Evolutionary conservation across 2,113 vertebrate species (phyloP).

Genomic region (Motacilla tschutschensis): DNA sequence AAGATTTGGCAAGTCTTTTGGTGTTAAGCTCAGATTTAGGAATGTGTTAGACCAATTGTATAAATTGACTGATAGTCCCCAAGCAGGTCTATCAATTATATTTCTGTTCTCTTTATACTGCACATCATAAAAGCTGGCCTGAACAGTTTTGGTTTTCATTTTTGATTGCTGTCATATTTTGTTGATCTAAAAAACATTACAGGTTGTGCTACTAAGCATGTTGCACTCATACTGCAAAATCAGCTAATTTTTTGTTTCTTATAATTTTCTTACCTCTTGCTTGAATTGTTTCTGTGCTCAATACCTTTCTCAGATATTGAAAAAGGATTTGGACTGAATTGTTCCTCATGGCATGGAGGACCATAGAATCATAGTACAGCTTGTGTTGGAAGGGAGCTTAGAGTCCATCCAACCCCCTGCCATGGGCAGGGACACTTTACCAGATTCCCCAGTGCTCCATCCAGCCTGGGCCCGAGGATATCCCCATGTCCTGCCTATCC

Average conservation of each 20-base stretch:
- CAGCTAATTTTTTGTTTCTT: not conserved
- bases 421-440: no score
- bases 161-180: not conserved
- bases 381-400: not conserved
- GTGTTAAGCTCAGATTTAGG: conserved; percentile 36
- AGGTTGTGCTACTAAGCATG: not conserved
- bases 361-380: not conserved
- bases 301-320: not conserved
- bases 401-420: not conserved
- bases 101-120: not conserved
- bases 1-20: conserved; percentile 23
- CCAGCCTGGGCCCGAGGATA: not conserved
- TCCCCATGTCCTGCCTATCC: not conserved
- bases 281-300: not conserved
- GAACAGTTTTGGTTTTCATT: not conserved
- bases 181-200: not conserved
- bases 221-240: not conserved
- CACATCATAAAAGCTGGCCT: not conserved
- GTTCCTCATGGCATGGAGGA: not conserved
- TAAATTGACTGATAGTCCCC: conserved; percentile 27
- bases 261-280: not conserved
- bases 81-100: conserved; percentile 13
- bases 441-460: not conserved
- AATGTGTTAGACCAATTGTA: conserved; percentile 23
- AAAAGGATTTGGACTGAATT: not conserved